Evolutionary conservation across 2,888 invertebrate genomes (phyloP), one percentile per base, ranked within the genome.

Genomic region (Oscheius sp.): DNA sequence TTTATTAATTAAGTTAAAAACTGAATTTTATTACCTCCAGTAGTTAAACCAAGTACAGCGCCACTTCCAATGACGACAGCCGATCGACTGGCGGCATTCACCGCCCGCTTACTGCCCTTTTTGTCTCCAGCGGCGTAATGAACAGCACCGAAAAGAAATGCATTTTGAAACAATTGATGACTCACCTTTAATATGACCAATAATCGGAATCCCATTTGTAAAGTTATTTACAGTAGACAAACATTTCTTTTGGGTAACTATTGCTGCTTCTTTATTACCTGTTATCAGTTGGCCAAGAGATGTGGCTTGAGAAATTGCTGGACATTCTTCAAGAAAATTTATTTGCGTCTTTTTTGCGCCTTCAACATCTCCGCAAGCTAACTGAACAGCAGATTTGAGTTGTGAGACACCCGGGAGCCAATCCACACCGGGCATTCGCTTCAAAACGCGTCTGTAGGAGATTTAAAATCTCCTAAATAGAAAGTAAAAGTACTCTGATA

Each of bases 51-150:
- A 13, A 49, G 49, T 5, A 0, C 45, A 0, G 52, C 66, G 45
- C 75, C 75, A 61, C 75, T 35, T 21, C 27, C 69, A 6, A 69
- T 63, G 23, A 69, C 69, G 16, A 29, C 69, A 6, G 69, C 18
- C 2, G 66, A 21, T 3, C 66, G 35, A n/a, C 56, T 21, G n/a
- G 66, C 66, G 23, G 66, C 45, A 23, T 49, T 49, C 66, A 66
- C 55, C 5, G 66, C 66, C 5, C 18, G 35, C 3, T 66, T 7
- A 2, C 66, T 49, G 16, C 66, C 49, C 5, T 25, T 49, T 23
- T 46, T 21, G 23, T 66, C 66, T 52, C 66, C 49, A 49, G 23
- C 66, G 16, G 49, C 49, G 21, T 66, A 66, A n/a, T 66, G 66
- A 66, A 66, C 18, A 29, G 21, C 5, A 0, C 66, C 66, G 55